These are phyloP conservation scores for Tragelaphus imberbis DNA, from an alignment of 2,113 vertebrate genomes.

Conservation along the genomic window DNA sequence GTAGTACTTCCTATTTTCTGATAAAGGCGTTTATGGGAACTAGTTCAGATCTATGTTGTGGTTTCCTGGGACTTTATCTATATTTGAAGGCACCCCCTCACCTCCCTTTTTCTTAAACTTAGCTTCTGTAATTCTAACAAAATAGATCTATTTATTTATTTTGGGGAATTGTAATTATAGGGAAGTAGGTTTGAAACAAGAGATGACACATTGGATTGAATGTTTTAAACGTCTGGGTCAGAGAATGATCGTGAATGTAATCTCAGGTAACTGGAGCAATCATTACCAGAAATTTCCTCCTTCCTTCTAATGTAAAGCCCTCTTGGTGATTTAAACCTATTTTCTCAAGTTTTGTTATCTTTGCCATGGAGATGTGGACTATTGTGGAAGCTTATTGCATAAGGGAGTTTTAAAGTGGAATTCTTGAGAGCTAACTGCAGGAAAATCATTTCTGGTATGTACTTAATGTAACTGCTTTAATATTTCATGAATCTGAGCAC, in stretches of 20 bases:
- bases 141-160: not conserved
- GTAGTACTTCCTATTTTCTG: not conserved
- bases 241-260: not conserved
- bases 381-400: not conserved
- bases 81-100: not conserved
- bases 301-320: not conserved
- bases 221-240: not conserved
- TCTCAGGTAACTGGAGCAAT: not conserved
- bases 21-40: not conserved
- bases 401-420: conserved; percentile 31
- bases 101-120: not conserved
- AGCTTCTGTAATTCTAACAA: not conserved
- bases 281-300: not conserved
- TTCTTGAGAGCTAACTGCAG: not conserved
- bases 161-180: not conserved
- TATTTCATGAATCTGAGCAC: not conserved
- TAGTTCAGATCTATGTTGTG: not conserved
- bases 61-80: not conserved
- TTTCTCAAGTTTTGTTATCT: conserved; percentile 26
- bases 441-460: conserved; percentile 28
- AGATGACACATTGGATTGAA: not conserved
- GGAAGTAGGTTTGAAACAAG: not conserved
- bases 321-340: not conserved
- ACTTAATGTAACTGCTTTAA: conserved; percentile 22
- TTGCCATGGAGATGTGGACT: not conserved